Evolutionary conservation across 2,113 vertebrate genomes (phyloP).

Genomic region (Brachirus orientalis): DNA sequence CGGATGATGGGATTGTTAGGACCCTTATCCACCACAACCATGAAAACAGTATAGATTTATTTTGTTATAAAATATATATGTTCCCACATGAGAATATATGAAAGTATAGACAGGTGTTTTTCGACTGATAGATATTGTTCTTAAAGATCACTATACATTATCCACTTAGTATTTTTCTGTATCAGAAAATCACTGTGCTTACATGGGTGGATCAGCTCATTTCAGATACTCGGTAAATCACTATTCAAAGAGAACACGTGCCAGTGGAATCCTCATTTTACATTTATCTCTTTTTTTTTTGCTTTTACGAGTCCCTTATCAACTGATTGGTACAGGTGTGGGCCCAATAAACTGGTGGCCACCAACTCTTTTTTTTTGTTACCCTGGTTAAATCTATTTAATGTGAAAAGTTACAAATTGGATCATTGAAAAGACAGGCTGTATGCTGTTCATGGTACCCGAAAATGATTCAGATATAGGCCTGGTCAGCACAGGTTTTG

Average conservation of each 20-base stretch:
- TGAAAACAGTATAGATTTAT: constrained; percentile 76
- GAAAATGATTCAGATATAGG: constrained; percentile 36
- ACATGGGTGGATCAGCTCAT: constrained; percentile 77
- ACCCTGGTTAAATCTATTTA: neutral
- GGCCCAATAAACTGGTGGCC: constrained; percentile 8
- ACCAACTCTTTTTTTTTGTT: neutral
- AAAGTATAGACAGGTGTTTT: constrained; percentile 63
- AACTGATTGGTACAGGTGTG: constrained; percentile 15
- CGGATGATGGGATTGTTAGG: constrained; percentile 43
- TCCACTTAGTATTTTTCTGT: constrained; percentile 83
- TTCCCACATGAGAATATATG: constrained; percentile 60
- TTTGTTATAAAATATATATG: constrained; percentile 76
- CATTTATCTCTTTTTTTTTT: constrained; percentile 4
- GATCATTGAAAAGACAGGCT: neutral
- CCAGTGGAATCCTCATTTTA: constrained; percentile 42
- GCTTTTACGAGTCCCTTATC: constrained; percentile 7
- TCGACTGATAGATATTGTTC: constrained; percentile 60
- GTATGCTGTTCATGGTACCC: constrained; percentile 10
- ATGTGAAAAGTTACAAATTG: constrained; percentile 4
- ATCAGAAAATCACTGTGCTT: constrained; percentile 85
- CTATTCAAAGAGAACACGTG: constrained; percentile 48
- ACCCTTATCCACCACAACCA: constrained; percentile 49
- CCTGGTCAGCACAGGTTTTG: constrained; percentile 25
- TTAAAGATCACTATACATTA: constrained; percentile 69
- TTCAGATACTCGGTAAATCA: constrained; percentile 69